phyloP scores from a whole-genome alignment of 2,113 vertebrate species.

The Psammodynastes pulverulentus region DNA sequence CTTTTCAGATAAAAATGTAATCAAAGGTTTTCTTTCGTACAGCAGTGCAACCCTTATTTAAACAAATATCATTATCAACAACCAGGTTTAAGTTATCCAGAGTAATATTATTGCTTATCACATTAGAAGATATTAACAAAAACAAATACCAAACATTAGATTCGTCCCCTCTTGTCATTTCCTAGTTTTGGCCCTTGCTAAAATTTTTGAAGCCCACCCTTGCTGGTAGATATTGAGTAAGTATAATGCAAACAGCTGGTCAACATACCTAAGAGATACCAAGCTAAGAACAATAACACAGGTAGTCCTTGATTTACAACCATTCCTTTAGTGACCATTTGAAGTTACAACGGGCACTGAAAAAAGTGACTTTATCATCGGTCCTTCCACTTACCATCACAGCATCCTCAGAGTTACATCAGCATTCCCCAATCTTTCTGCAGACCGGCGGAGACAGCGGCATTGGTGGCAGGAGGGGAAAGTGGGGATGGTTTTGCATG shows the following conservation, averaged over 20 bases:
- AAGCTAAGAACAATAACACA: not conserved
- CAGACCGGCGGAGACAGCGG: not conserved
- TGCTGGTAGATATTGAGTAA: not conserved
- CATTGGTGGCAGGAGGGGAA: not conserved
- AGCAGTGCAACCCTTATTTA: no score
- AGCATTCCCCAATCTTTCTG: not conserved
- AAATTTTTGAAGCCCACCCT: no score
- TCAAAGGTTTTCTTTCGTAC: no score
- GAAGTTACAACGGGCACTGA: not conserved
- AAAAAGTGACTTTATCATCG: not conserved
- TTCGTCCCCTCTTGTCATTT: no score
- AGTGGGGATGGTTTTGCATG: no score
- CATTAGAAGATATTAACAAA: no score
- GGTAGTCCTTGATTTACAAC: not conserved
- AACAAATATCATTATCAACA: no score
- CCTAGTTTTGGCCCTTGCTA: no score
- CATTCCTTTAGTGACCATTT: not conserved
- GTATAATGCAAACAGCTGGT: not conserved
- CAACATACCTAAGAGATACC: not conserved
- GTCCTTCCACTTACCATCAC: not conserved
- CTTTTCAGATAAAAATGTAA: no score
- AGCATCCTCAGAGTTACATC: not conserved
- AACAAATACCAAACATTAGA: no score
- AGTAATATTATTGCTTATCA: no score
- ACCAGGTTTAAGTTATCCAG: no score